Evolutionary conservation across 2,797 vertebrate species (phyloP).

Genomic region (Pagetopsis macropterus): DNA sequence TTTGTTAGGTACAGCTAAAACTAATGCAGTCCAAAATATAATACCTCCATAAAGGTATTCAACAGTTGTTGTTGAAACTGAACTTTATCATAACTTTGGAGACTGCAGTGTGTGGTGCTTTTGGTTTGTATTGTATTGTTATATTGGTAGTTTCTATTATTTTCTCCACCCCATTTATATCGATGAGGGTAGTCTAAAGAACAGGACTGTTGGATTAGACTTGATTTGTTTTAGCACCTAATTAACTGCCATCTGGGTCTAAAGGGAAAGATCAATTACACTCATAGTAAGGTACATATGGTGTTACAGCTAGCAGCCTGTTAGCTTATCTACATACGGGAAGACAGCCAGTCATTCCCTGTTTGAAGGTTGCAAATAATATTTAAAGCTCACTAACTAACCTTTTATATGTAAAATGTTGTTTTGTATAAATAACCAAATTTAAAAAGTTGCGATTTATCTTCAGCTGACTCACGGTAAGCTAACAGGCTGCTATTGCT

Average conservation of each 20-base stretch:
- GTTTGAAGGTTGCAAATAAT: neutral
- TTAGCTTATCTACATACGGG: slow-evolving; percentile 10
- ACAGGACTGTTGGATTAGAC: slow-evolving; percentile 5
- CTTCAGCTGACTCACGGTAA: neutral
- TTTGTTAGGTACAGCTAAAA: slow-evolving; percentile 20
- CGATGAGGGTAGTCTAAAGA: neutral
- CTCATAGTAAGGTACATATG: neutral
- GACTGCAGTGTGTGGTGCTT: neutral
- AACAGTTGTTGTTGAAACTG: neutral
- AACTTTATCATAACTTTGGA: slow-evolving; percentile 1
- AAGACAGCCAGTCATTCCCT: neutral
- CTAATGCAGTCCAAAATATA: neutral
- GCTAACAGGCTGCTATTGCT: slow-evolving; percentile 8
- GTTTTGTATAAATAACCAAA: neutral
- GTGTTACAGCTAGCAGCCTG: slow-evolving; percentile 13
- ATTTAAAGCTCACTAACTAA: neutral
- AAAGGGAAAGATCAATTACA: slow-evolving; percentile 2
- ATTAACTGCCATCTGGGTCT: slow-evolving; percentile 8
- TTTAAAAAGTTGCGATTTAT: neutral
- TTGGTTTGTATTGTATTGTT: neutral
- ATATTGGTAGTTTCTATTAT: slow-evolving; percentile 12
- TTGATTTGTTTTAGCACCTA: slow-evolving; percentile 13
- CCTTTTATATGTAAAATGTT: neutral
- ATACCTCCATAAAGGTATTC: neutral
- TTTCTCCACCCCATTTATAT: slow-evolving; percentile 9